phyloP scores from a whole-genome alignment of 2,797 vertebrate genomes.

The Silurus aristotelis region DNA sequence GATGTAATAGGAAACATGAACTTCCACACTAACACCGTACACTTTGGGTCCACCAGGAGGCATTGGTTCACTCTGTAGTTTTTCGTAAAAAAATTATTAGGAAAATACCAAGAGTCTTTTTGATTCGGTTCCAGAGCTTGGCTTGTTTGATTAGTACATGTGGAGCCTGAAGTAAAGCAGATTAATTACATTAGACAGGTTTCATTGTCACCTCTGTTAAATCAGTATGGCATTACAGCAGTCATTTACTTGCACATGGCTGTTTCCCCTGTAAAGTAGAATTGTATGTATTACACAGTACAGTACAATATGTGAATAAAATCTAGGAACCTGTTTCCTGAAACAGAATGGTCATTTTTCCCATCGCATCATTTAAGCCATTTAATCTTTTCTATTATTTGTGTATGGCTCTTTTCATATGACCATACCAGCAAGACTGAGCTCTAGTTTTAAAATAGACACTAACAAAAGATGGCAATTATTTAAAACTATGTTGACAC shows the following conservation, averaged over 20 bases:
- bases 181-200: constrained; percentile 24
- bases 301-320: constrained; percentile 12
- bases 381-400: not conserved
- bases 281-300: constrained; percentile 45
- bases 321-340: not conserved
- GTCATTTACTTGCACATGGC: not conserved
- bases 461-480: not conserved
- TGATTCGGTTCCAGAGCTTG: constrained; percentile 55
- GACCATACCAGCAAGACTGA: not conserved
- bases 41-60: constrained; percentile 31
- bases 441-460: not conserved
- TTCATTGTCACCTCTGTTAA: constrained; percentile 1
- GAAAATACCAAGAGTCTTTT: constrained; percentile 1
- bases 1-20: constrained; percentile 4
- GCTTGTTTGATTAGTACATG: constrained; percentile 57
- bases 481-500: not conserved
- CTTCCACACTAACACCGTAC: not conserved
- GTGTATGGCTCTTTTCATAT: not conserved
- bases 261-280: constrained; percentile 73
- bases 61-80: constrained; percentile 1
- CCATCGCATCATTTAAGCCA: not conserved
- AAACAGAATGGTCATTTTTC: not conserved
- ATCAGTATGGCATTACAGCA: constrained; percentile 11
- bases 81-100: constrained; percentile 11
- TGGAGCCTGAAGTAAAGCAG: constrained; percentile 47